Conservation (phyloP, 2,888 invertebrate species). For the Lasioglossum villosulum region DNA sequence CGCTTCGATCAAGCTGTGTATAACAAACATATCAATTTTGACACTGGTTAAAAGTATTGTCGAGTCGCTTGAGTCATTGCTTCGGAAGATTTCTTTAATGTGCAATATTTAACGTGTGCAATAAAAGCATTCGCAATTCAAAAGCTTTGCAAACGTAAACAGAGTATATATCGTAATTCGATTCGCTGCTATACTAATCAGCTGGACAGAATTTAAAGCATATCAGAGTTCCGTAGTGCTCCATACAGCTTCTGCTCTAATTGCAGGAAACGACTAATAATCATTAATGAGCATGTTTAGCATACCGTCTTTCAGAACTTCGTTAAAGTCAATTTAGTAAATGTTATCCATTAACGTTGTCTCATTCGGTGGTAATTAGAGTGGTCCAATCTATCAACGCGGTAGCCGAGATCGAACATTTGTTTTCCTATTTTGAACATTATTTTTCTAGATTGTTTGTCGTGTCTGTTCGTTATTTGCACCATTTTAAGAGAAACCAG, state of each 20-base stretch:
- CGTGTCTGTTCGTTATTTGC: slow-evolving; percentile 22
- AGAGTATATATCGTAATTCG: slow-evolving; percentile 14
- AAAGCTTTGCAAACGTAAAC: slow-evolving; percentile 29
- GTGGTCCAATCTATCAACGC: neutral
- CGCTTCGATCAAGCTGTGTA: slow-evolving; percentile 15
- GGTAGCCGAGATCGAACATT: neutral
- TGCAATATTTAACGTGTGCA: neutral
- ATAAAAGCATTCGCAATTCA: slow-evolving; percentile 23
- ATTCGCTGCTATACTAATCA: slow-evolving; percentile 38
- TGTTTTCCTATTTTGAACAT: neutral
- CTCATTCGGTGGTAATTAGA: slow-evolving; percentile 16
- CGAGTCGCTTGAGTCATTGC: slow-evolving; percentile 39
- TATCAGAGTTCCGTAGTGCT: slow-evolving; percentile 26
- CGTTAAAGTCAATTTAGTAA: slow-evolving; percentile 48
- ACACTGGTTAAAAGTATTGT: slow-evolving; percentile 3
- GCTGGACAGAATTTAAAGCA: slow-evolving; percentile 4
- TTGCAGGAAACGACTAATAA: slow-evolving; percentile 75
- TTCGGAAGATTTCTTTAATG: neutral
- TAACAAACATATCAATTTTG: neutral
- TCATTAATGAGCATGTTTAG: slow-evolving; percentile 62
- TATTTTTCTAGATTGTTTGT: neutral
- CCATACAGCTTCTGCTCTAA: slow-evolving; percentile 45
- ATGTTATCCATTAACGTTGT: slow-evolving; percentile 24
- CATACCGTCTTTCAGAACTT: slow-evolving; percentile 39
- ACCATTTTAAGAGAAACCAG: slow-evolving; percentile 9